Evolutionary conservation across 2,113 vertebrate genomes (phyloP).

Genomic region (Brachyistius frenatus): DNA sequence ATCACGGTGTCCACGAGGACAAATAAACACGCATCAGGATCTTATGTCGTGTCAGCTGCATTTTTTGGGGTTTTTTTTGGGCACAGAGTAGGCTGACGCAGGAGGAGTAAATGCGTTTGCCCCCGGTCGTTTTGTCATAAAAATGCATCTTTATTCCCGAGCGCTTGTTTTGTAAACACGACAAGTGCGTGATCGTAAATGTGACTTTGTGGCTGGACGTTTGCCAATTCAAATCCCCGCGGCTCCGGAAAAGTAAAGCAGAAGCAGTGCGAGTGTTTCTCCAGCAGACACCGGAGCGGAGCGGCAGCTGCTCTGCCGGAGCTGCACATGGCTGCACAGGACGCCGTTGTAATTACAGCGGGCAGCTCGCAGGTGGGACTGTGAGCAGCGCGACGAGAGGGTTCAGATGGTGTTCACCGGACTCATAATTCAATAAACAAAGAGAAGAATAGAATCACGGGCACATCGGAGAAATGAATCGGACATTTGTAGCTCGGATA

Average conservation of each 20-base stretch:
- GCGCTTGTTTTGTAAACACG: constrained; percentile 41
- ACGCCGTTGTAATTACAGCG: constrained; percentile 46
- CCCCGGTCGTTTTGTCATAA: constrained; percentile 39
- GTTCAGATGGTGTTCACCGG: constrained; percentile 8
- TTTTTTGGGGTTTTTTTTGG: constrained; percentile 13
- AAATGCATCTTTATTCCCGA: constrained; percentile 30
- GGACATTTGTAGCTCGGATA: background rate
- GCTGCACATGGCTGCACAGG: constrained; percentile 39
- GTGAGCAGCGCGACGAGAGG: constrained; percentile 12
- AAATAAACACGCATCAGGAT: constrained; percentile 25
- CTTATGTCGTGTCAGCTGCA: constrained; percentile 20
- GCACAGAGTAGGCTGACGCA: background rate
- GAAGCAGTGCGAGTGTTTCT: constrained; percentile 6
- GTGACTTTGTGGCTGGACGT: constrained; percentile 29
- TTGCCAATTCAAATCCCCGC: constrained; percentile 45
- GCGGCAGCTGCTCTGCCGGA: constrained; percentile 20
- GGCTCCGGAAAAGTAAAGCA: constrained; percentile 8
- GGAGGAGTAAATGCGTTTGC: constrained; percentile 32
- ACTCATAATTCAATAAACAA: background rate
- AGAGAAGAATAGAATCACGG: background rate
- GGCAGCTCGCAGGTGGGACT: constrained; percentile 52
- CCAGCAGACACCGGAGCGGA: background rate
- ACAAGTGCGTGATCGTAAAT: constrained; percentile 38
- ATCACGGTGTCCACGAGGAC: background rate
- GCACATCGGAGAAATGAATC: constrained; percentile 9